phyloP scores from a whole-genome alignment of 2,113 vertebrate genomes.

The Cromileptes altivelis region DNA sequence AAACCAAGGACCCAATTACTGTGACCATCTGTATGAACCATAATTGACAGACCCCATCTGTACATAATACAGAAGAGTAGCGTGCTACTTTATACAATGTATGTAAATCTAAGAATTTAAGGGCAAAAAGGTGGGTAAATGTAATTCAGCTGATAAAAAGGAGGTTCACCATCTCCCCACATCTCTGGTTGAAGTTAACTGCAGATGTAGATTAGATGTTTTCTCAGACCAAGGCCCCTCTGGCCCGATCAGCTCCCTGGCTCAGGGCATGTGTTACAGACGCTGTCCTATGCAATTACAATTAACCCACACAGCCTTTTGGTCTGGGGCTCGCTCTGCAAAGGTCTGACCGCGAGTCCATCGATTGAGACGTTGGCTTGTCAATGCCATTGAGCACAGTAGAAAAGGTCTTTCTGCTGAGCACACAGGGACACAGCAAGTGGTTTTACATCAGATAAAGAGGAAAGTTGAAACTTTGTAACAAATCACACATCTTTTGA shows the following conservation, averaged over 20 bases:
- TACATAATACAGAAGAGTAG: background rate
- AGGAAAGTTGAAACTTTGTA: conserved; percentile 17
- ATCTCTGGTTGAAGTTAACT: conserved; percentile 20
- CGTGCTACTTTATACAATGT: background rate
- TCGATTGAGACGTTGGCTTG: conserved; percentile 67
- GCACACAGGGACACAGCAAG: conserved; percentile 43
- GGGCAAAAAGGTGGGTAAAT: background rate
- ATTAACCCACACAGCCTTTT: conserved; percentile 70
- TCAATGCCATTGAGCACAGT: conserved; percentile 64
- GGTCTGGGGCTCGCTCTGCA: conserved; percentile 54
- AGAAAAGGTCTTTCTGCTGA: conserved; percentile 70
- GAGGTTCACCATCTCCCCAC: background rate
- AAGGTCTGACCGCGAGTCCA: conserved; percentile 64
- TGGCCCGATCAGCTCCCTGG: conserved; percentile 48
- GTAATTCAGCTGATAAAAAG: conserved; percentile 11
- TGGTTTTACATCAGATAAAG: conserved; percentile 36
- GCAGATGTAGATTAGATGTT: conserved; percentile 42
- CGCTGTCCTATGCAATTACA: conserved; percentile 76
- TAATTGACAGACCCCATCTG: background rate
- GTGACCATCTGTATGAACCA: background rate
- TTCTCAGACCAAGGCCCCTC: conserved; percentile 22
- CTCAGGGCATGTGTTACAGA: conserved; percentile 55
- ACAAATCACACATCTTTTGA: conserved; percentile 1
- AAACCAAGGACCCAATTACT: background rate
- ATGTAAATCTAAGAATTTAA: conserved; percentile 1